Evolutionary conservation across 1,140 invertebrate species (phyloP).

Genomic region (Drosophila santomea): DNA sequence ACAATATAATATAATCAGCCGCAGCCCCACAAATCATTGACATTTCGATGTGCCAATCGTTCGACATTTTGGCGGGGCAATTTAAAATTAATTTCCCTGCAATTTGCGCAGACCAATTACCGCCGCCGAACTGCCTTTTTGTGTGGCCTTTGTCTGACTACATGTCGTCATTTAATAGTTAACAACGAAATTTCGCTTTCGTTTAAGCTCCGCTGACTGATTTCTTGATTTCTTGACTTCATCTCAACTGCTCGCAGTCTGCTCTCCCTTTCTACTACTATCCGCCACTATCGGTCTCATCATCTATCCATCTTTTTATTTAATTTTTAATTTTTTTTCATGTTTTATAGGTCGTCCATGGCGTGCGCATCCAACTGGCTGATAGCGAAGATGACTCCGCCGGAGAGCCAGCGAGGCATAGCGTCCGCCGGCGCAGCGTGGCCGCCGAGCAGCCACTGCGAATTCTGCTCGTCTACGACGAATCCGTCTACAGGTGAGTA

Average conservation of each 20-base stretch:
- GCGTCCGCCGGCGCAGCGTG: slow-evolving; percentile 91
- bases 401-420: slow-evolving; percentile 85
- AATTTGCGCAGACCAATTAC: slow-evolving; percentile 76
- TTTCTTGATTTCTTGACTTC: slow-evolving; percentile 59
- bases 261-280: slow-evolving; percentile 7
- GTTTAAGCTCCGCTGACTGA: slow-evolving; percentile 50
- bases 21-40: slow-evolving; percentile 66
- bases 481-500: slow-evolving; percentile 93
- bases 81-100: slow-evolving; percentile 79
- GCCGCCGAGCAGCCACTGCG: slow-evolving; percentile 92
- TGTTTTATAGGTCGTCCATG: slow-evolving; percentile 90
- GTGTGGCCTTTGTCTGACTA: slow-evolving; percentile 65
- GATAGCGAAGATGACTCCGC: slow-evolving; percentile 49
- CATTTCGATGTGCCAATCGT: slow-evolving; percentile 77
- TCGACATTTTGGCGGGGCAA: slow-evolving; percentile 78
- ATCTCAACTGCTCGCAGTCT: not conserved
- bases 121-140: slow-evolving; percentile 31
- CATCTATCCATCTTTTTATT: slow-evolving; percentile 13
- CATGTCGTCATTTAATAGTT: slow-evolving; percentile 73
- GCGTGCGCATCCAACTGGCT: slow-evolving; percentile 88
- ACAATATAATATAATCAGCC: too few species aligned
- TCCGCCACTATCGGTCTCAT: slow-evolving; percentile 15
- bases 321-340: not conserved
- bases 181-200: slow-evolving; percentile 74
- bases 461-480: slow-evolving; percentile 95